Percentiles rank a stretch among this genome's conserved stretches.
Conservation (phyloP, 2,113 vertebrate genomes). For the Dromiciops gliroides region DNA sequence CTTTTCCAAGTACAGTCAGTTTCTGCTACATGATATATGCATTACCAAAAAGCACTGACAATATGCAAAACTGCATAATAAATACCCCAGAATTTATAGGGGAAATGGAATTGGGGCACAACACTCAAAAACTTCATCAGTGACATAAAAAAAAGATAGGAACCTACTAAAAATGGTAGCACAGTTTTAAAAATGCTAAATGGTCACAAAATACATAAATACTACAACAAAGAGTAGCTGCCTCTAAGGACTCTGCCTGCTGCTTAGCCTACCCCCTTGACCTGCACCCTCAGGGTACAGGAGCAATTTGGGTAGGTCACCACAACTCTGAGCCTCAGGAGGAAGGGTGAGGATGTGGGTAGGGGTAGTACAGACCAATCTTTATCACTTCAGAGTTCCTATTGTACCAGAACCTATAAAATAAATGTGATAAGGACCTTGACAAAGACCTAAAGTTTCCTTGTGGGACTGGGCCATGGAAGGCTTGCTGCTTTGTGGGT, state of each 20-base stretch:
- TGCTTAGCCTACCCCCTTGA: neutral
- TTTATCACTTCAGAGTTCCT: neutral
- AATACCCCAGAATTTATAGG: neutral
- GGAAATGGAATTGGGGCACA: neutral
- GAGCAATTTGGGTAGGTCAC: neutral
- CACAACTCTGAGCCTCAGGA: neutral
- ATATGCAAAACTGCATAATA: neutral
- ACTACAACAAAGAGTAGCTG: neutral
- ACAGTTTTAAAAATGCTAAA: neutral
- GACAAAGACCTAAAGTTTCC: neutral
- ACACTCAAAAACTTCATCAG: neutral
- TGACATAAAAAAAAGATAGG: neutral
- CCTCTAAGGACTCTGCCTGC: neutral
- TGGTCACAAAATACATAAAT: neutral
- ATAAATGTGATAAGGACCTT: neutral
- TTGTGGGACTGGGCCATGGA: neutral
- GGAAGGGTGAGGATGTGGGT: neutral
- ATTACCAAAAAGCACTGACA: neutral
- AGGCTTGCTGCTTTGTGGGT: neutral
- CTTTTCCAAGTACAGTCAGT: neutral
- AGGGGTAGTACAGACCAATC: neutral
- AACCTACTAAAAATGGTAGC: neutral
- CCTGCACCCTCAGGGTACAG: neutral
- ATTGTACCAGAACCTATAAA: neutral
- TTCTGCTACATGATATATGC: neutral